Evolutionary conservation across 2,888 invertebrate genomes (phyloP).

Genomic region (Magallana nippona): DNA sequence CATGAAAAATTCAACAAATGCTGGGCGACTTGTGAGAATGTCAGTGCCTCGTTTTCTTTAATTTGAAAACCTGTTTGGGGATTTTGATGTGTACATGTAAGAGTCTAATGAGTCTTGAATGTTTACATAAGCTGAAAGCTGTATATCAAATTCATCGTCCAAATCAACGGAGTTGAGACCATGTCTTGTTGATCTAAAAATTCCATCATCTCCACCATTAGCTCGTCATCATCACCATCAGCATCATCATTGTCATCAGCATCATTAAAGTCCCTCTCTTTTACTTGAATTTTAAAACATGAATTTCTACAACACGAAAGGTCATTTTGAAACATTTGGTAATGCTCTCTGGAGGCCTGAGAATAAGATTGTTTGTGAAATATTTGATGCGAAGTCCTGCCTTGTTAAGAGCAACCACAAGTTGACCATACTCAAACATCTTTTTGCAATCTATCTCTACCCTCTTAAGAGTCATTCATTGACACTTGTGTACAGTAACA

Average conservation of each 20-base stretch:
- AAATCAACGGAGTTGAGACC: conserved; percentile 10
- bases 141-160: not conserved
- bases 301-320: conserved; percentile 19
- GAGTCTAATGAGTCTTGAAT: not conserved
- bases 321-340: not conserved
- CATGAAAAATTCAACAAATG: conserved; percentile 3
- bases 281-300: not conserved
- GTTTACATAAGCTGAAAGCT: conserved; percentile 9
- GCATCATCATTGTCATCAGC: not conserved
- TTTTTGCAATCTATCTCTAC: conserved; percentile 34
- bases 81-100: conserved; percentile 26
- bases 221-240: not conserved
- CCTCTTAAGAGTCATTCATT: conserved; percentile 42
- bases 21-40: not conserved
- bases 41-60: conserved; percentile 14
- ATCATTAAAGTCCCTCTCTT: not conserved
- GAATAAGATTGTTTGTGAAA: conserved; percentile 23
- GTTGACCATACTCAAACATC: conserved; percentile 45
- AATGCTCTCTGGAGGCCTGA: conserved; percentile 34
- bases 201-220: conserved; percentile 10
- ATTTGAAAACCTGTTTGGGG: conserved; percentile 16
- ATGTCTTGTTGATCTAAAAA: conserved; percentile 14
- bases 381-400: conserved; percentile 39
- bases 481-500: conserved; percentile 41
- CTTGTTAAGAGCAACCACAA: conserved; percentile 40